Percentiles rank a stretch among this genome's conserved stretches.
Conservation (phyloP, 2,113 vertebrate species). For the Lipotes vexillifer region DNA sequence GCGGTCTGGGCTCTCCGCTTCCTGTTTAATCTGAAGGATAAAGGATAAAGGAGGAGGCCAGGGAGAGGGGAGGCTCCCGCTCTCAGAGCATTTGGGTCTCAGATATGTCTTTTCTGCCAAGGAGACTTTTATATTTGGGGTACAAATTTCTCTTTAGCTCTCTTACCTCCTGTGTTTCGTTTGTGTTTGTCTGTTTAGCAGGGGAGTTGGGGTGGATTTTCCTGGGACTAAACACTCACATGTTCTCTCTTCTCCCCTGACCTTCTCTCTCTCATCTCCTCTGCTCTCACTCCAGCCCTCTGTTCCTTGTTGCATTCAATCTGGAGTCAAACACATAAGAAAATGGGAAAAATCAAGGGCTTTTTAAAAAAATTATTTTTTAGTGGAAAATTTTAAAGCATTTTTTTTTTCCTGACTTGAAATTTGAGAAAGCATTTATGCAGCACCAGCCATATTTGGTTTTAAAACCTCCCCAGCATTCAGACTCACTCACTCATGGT, state of each 20-base stretch:
- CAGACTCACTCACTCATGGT: neutral
- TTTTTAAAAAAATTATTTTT: neutral
- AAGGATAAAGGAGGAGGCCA: neutral
- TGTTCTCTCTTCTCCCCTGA: neutral
- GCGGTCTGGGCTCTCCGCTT: neutral
- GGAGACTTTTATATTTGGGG: neutral
- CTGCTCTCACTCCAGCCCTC: neutral
- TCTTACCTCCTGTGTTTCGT: neutral
- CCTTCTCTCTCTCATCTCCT: neutral
- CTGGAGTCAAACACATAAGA: neutral
- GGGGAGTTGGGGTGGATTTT: neutral
- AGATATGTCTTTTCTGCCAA: neutral
- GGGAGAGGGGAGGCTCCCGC: rapidly evolving
- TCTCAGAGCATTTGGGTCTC: neutral
- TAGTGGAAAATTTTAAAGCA: neutral
- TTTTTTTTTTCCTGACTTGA: slow-evolving; percentile 2
- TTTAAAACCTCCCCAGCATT: slow-evolving; percentile 3
- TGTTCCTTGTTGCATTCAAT: no score
- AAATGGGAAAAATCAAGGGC: neutral
- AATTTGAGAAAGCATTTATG: slow-evolving; percentile 41
- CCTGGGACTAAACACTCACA: neutral
- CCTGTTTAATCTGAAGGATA: neutral
- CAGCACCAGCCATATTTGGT: neutral
- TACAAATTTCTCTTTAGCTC: neutral
- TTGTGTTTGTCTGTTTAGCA: neutral